A percentile compares a stretch with the other conserved stretches of the same genome.
Evolutionary conservation across 2,113 vertebrate genomes (phyloP).

Genomic region (Ranitomeya variabilis): DNA sequence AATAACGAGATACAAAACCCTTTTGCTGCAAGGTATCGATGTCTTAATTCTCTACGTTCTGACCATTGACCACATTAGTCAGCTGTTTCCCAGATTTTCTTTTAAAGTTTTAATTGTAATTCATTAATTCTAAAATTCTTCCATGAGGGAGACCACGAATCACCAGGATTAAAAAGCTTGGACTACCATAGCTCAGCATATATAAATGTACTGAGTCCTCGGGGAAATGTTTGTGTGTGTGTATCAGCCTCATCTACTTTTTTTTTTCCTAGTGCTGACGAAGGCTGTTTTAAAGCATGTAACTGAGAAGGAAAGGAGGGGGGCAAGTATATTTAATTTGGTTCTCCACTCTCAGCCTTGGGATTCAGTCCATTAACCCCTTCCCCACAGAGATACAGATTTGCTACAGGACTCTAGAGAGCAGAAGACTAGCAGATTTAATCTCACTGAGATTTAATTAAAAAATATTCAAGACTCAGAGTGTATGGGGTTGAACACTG

Average conservation of each 20-base stretch:
- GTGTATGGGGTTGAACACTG: neutral
- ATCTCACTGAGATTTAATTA: conserved; percentile 19
- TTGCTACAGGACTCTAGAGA: conserved; percentile 8
- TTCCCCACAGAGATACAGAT: conserved; percentile 21
- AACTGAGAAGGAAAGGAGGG: conserved; percentile 40
- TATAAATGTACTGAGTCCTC: conserved; percentile 21
- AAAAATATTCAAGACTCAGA: conserved; percentile 8
- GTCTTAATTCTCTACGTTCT: neutral
- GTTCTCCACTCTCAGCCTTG: conserved; percentile 42
- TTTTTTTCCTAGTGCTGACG: conserved; percentile 42
- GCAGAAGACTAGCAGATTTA: conserved; percentile 6
- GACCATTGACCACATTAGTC: neutral
- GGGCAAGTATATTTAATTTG: conserved; percentile 56
- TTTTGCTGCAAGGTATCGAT: neutral
- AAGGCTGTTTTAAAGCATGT: conserved; percentile 53
- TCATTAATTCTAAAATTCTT: neutral
- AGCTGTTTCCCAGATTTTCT: neutral
- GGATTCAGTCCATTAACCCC: conserved; percentile 51
- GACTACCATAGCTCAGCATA: conserved; percentile 29
- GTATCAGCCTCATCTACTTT: conserved; percentile 29
- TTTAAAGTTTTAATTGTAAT: neutral
- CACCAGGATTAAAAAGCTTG: neutral
- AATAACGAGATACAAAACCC: neutral
- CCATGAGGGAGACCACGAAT: neutral
- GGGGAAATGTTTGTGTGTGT: conserved; percentile 52